Evolutionary conservation across 2,888 invertebrate genomes (phyloP).

Genomic region (Gari tellinella): DNA sequence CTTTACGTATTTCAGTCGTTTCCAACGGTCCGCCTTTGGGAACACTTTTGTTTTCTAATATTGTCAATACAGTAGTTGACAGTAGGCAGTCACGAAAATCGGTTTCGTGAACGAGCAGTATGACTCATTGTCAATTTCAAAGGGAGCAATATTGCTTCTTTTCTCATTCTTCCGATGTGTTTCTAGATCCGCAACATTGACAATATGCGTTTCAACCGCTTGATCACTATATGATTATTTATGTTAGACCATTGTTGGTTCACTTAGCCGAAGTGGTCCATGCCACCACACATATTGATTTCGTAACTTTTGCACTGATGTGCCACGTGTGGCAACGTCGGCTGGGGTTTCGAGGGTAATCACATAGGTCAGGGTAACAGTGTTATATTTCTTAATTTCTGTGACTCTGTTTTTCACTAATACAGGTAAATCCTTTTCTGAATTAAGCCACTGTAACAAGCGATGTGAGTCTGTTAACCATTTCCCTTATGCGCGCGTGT

Average conservation of each 20-base stretch:
- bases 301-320: neutral
- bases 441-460: conserved; percentile 7
- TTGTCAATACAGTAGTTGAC: too few species aligned
- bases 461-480: conserved; percentile 12
- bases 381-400: conserved; percentile 12
- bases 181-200: too few species aligned
- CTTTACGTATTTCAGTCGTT: too few species aligned
- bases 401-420: conserved; percentile 25
- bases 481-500: too few species aligned
- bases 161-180: too few species aligned
- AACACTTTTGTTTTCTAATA: neutral
- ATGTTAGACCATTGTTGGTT: neutral
- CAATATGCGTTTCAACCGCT: too few species aligned
- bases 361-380: conserved; percentile 8
- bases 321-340: conserved; percentile 9
- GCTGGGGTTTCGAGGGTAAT: conserved; percentile 15
- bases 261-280: conserved; percentile 14
- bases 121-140: too few species aligned
- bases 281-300: conserved; percentile 11
- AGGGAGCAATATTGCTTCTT: too few species aligned
- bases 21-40: conserved; percentile 1
- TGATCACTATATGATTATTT: neutral
- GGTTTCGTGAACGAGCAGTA: too few species aligned
- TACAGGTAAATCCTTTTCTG: conserved; percentile 9
- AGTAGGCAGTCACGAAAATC: too few species aligned